Conservation (phyloP, 30 jellyfish, hydroid and myxozoan species). For the Chironex yamaguchii region DNA sequence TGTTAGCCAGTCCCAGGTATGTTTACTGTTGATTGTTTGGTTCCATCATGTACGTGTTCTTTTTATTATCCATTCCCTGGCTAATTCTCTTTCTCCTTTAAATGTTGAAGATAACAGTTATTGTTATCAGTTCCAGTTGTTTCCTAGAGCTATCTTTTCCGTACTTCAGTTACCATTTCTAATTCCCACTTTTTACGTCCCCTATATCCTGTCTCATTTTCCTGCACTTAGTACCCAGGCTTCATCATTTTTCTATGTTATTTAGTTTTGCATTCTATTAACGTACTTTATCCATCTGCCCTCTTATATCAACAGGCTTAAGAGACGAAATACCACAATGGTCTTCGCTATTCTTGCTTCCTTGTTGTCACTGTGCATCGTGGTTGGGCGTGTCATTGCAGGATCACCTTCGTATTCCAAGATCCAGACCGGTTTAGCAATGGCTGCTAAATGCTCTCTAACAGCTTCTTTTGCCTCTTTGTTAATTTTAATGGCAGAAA, state of each 20-base stretch:
- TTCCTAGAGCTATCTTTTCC: too few relatives aligned
- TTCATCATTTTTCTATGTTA: too few relatives aligned
- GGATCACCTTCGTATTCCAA: background rate
- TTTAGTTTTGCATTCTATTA: too few relatives aligned
- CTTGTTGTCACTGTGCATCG: slow-evolving; percentile 18
- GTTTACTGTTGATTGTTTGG: background rate
- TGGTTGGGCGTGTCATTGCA: slow-evolving; percentile 9
- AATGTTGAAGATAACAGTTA: too few relatives aligned
- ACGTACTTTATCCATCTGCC: too few relatives aligned
- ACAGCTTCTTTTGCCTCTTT: slow-evolving; percentile 76
- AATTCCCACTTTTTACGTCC: background rate
- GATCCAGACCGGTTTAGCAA: slow-evolving; percentile 63
- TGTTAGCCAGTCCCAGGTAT: background rate
- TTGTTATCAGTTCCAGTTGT: too few relatives aligned
- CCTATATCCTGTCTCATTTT: slow-evolving; percentile 27
- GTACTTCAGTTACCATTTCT: background rate
- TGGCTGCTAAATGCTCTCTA: slow-evolving; percentile 50
- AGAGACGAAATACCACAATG: slow-evolving; percentile 26
- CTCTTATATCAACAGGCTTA: too few relatives aligned
- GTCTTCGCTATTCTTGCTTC: slow-evolving; percentile 16
- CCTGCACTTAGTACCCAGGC: too few relatives aligned
- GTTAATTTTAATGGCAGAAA: slow-evolving; percentile 59
- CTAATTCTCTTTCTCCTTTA: too few relatives aligned
- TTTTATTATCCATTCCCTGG: too few relatives aligned
- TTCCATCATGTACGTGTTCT: too few relatives aligned